Percentiles rank a stretch among this genome's conserved stretches.
Conservation (phyloP, 2,113 vertebrate species). For the Xenopus laevis region DNA sequence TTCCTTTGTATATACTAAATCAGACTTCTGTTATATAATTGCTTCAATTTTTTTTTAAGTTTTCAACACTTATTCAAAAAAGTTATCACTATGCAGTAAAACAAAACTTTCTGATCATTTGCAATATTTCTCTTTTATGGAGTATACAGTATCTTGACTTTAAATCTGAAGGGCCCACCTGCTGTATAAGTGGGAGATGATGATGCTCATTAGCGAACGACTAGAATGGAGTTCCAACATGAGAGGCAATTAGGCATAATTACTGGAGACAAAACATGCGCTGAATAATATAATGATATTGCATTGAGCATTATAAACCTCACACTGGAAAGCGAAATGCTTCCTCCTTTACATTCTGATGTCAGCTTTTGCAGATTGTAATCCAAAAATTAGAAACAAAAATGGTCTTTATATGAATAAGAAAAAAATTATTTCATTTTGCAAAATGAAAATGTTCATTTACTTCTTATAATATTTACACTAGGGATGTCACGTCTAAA, state of each 20-base stretch:
- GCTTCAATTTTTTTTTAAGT: no score
- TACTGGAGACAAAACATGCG: conserved; percentile 56
- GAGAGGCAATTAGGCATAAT: conserved; percentile 58
- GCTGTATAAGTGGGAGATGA: conserved; percentile 38
- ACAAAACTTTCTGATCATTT: no score
- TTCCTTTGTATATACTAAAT: no score
- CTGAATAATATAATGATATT: conserved; percentile 54
- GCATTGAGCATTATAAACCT: conserved; percentile 48
- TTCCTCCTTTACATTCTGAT: conserved; percentile 32
- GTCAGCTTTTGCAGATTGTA: background rate
- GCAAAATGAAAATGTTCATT: no score
- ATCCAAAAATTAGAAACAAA: background rate
- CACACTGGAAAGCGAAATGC: conserved; percentile 24
- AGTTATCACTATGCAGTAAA: no score
- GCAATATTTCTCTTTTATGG: background rate
- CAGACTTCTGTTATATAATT: no score
- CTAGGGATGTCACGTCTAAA: no score
- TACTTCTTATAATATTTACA: no score
- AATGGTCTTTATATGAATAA: no score
- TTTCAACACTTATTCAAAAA: no score
- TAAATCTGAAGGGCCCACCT: conserved; percentile 25
- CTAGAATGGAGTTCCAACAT: conserved; percentile 55
- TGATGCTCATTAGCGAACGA: conserved; percentile 54
- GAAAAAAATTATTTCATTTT: no score
- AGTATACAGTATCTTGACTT: background rate